Conservation (phyloP, 2,797 vertebrate genomes). For the Acipenser oxyrinchus region DNA sequence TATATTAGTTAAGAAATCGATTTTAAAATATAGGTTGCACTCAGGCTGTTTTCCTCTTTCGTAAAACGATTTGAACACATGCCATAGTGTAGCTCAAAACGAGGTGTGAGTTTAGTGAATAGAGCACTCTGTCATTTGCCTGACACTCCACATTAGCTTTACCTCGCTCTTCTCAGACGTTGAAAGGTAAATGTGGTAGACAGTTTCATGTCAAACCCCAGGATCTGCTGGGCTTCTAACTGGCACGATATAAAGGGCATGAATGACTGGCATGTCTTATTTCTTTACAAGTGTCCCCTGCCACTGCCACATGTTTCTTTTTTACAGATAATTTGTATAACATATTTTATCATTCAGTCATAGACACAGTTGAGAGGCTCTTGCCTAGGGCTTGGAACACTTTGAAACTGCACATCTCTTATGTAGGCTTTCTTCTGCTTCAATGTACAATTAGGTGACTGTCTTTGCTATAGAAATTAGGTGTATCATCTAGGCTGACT, state of each 20-base stretch:
- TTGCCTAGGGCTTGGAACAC: conserved; percentile 69
- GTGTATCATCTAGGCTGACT: not conserved
- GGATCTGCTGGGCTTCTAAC: not conserved
- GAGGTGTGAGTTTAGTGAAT: too few species aligned
- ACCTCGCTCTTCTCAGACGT: not conserved
- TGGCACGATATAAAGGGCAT: conserved; percentile 3
- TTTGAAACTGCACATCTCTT: conserved; percentile 70
- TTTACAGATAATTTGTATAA: conserved; percentile 80
- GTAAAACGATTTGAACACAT: too few species aligned
- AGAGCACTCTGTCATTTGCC: not conserved
- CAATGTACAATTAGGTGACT: conserved; percentile 71
- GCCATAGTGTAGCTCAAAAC: too few species aligned
- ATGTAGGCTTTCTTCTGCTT: conserved; percentile 63
- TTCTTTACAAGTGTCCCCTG: conserved; percentile 73
- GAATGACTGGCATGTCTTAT: conserved; percentile 69
- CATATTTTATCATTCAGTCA: conserved; percentile 79
- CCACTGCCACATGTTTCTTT: conserved; percentile 74
- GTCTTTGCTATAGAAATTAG: conserved; percentile 23
- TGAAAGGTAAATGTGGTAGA: not conserved
- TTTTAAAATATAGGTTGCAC: too few species aligned
- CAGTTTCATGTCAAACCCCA: not conserved
- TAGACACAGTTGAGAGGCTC: conserved; percentile 79
- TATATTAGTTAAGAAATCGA: too few species aligned
- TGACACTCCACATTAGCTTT: not conserved
- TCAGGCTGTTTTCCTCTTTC: too few species aligned